Evolutionary conservation across 2,113 vertebrate genomes (phyloP), one percentile per base, ranked within the genome.

Genomic region (Actenoides hombroni): DNA sequence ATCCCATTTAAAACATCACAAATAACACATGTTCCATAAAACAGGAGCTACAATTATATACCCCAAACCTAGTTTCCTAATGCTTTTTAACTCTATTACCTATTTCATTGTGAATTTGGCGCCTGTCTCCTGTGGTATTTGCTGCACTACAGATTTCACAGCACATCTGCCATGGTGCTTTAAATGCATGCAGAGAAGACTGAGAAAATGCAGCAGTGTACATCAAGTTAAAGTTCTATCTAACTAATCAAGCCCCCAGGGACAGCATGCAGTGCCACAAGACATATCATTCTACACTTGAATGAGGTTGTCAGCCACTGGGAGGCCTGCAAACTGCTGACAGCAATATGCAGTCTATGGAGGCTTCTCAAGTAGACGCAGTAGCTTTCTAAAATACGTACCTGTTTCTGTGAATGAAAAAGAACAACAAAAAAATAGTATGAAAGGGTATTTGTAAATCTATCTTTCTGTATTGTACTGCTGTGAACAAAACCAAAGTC

Each of bases 101-200:
- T 68, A 13, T 67, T 94, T 97, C 91, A 95, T 94, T 96, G 94
- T 96, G 95, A 86, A 97, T 98, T 98, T 85, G 3, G 71, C 7
- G 16, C 71, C 94, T 92, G 97, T 96, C 90, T 95, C 95, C 91
- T 69, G 71, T 59, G 94, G 97, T 96, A 96, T 95, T 97, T 97
- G 95, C 97, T 92, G 46, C 95, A 94, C 89, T 91, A 83, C 92
- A 95, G 96, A 97, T 96, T 97, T 97, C 92, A 95, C 96, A 95
- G 88, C 97, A 97, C 97, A 98, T 96, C 97, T 98, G 97, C 91
- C 20, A 5, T 19, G 29, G 59, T 91, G 95, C 96, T 97, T 94
- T 56, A 96, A 96, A 95, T 69, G 93, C 93, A 95, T 80, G 73
- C 70, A 95, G 93, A 97, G 96, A 75, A 97, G 94, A 75, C 25